Percentiles rank a stretch among this genome's conserved stretches.
Conservation (phyloP, 2,888 invertebrate species). For the Hypselothyrea guttata region DNA sequence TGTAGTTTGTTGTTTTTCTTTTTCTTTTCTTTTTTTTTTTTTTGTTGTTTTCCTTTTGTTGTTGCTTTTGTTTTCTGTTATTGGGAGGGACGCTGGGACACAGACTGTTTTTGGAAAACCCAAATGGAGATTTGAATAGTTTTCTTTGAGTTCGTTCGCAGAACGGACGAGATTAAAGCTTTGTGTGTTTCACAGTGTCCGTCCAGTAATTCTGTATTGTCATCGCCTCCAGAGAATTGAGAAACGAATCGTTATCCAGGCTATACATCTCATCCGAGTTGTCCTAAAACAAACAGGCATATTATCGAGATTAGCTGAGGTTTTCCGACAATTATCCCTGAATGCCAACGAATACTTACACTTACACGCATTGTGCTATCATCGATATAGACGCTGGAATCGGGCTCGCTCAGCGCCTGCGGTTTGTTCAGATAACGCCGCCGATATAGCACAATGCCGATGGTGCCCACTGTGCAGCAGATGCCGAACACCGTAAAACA, state of each 20-base stretch:
- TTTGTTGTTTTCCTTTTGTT: constrained; percentile 8
- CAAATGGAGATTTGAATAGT: too few species aligned
- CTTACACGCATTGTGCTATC: constrained; percentile 92
- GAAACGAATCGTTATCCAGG: constrained; percentile 95
- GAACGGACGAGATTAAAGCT: constrained; percentile 84
- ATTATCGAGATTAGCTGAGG: background rate
- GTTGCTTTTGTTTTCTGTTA: background rate
- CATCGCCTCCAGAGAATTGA: constrained; percentile 96
- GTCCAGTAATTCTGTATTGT: constrained; percentile 97
- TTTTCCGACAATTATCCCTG: background rate
- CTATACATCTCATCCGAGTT: constrained; percentile 97
- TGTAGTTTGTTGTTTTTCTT: constrained; percentile 19
- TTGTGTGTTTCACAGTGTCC: constrained; percentile 94
- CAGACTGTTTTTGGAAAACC: background rate
- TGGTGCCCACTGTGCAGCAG: constrained; percentile 86
- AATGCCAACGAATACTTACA: constrained; percentile 81
- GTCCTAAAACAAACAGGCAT: constrained; percentile 85
- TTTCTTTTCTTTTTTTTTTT: background rate
- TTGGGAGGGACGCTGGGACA: background rate
- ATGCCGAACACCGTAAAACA: constrained; percentile 87
- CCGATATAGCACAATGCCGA: constrained; percentile 87
- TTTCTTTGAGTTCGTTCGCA: background rate
- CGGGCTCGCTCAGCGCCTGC: constrained; percentile 92
- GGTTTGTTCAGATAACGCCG: constrained; percentile 90
- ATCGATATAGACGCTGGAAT: constrained; percentile 93